Evolutionary conservation across 2,797 vertebrate genomes (phyloP), one percentile per base, ranked within the genome.

Genomic region (Holocentrus rufus): DNA sequence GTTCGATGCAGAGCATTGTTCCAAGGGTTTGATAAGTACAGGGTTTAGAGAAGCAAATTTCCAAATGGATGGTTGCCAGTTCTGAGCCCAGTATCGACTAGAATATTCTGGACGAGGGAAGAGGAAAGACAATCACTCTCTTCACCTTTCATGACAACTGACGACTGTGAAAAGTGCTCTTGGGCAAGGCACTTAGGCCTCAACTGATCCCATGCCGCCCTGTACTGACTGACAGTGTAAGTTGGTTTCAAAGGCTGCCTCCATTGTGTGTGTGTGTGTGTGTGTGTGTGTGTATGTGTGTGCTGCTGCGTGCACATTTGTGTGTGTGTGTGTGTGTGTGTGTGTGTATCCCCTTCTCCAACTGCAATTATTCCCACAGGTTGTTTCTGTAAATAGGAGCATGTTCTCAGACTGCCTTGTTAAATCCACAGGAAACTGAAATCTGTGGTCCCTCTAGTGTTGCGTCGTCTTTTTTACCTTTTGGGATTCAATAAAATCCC

Each of bases 141-240:
- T 74, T 76, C 62, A 62, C 57, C 64, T 61, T 31, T n/a, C n/a
- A n/a, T n/a, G n/a, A n/a, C n/a, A n/a, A n/a, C n/a, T n/a, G n/a
- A n/a, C n/a, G n/a, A 47, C 77, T 65, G 53, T 69, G 65, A 85
- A 44, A 60, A n/a, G 78, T 20, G 17, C 76, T 81, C 55, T 58
- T 57, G 67, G n/a, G n/a, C n/a, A n/a, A n/a, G n/a, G n/a, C n/a
- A n/a, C n/a, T n/a, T 7, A 80, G 76, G 47, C 75, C 65, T 84
- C 56, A 54, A 44, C 66, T 85, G 44, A 81, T 85, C 80, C 72
- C 77, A 39, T 60, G 50, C 64, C 66, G 74, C 69, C 72, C 74
- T 50, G 56, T 54, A 83, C 86, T 85, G 82, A 83, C 67, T 74
- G 81, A 59, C 82, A 87, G 79, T 66, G 74, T 71, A 76, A 81